A percentile compares a stretch with the other conserved stretches of the same genome.
phyloP scores from a whole-genome alignment of 1,140 invertebrate species.

The Belonocnema kinseyi region DNA sequence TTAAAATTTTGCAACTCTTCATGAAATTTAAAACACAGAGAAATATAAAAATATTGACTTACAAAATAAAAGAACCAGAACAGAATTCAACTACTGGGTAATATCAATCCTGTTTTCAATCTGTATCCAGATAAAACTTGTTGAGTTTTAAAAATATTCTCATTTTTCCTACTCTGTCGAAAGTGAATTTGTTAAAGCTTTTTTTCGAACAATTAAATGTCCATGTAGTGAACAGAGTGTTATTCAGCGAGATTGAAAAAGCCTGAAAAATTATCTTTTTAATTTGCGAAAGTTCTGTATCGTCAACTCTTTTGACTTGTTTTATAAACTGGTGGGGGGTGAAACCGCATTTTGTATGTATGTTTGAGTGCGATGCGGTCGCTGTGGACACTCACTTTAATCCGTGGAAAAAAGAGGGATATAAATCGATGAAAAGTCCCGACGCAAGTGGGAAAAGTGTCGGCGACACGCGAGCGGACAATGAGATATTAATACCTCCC shows the following conservation, averaged over 20 bases:
- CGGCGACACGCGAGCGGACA: slow-evolving; percentile 67
- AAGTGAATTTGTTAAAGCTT: neutral
- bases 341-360: slow-evolving; percentile 11
- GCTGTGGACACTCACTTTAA: slow-evolving; percentile 65
- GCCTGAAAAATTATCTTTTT: neutral
- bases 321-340: slow-evolving; percentile 1
- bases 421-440: slow-evolving; percentile 70
- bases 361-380: slow-evolving; percentile 44
- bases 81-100: too few relatives aligned
- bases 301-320: slow-evolving; percentile 2
- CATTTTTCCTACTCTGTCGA: neutral
- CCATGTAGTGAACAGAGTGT: neutral
- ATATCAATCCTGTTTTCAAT: too few relatives aligned
- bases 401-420: slow-evolving; percentile 62
- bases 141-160: neutral
- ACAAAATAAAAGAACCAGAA: too few relatives aligned
- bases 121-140: too few relatives aligned
- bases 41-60: too few relatives aligned
- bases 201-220: neutral
- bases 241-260: neutral
- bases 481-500: slow-evolving; percentile 74
- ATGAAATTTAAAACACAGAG: too few relatives aligned
- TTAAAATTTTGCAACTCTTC: too few relatives aligned
- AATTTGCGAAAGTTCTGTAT: neutral
- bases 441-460: slow-evolving; percentile 64